Conservation (phyloP, 2,113 vertebrate species). For the Rutilus rutilus region DNA sequence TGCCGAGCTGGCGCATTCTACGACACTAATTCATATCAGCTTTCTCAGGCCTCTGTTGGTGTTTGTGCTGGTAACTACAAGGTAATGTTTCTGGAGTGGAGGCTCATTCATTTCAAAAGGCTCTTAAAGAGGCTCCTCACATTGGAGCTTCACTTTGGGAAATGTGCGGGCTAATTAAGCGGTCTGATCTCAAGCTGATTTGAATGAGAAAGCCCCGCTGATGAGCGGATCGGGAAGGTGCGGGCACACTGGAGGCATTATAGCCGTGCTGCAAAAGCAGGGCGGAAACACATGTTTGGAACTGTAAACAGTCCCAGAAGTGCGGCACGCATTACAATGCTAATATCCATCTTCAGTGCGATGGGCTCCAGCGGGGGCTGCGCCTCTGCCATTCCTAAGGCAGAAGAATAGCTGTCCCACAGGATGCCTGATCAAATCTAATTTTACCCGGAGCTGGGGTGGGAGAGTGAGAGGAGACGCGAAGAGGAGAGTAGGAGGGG, state of each 20-base stretch:
- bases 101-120: conserved; percentile 62
- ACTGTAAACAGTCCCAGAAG: conserved; percentile 60
- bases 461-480: conserved; percentile 42
- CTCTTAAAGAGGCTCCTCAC: conserved; percentile 65
- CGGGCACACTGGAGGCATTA: conserved; percentile 28
- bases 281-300: conserved; percentile 57
- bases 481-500: background rate
- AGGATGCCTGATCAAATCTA: conserved; percentile 56
- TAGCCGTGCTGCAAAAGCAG: conserved; percentile 56
- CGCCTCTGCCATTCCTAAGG: conserved; percentile 56
- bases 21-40: conserved; percentile 31
- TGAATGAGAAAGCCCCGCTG: conserved; percentile 75
- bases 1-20: conserved; percentile 29
- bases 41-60: conserved; percentile 53
- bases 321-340: conserved; percentile 43
- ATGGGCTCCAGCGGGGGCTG: background rate
- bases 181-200: conserved; percentile 68
- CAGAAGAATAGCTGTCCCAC: conserved; percentile 64
- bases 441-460: conserved; percentile 37
- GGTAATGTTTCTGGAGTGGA: conserved; percentile 66
- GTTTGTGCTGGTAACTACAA: conserved; percentile 63
- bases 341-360: conserved; percentile 47
- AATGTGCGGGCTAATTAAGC: conserved; percentile 71
- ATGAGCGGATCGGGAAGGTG: conserved; percentile 58
- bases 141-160: conserved; percentile 50